These are phyloP conservation scores for Monochamus alternatus DNA, from an alignment of 2,888 invertebrate genomes.

Conservation along the genomic window DNA sequence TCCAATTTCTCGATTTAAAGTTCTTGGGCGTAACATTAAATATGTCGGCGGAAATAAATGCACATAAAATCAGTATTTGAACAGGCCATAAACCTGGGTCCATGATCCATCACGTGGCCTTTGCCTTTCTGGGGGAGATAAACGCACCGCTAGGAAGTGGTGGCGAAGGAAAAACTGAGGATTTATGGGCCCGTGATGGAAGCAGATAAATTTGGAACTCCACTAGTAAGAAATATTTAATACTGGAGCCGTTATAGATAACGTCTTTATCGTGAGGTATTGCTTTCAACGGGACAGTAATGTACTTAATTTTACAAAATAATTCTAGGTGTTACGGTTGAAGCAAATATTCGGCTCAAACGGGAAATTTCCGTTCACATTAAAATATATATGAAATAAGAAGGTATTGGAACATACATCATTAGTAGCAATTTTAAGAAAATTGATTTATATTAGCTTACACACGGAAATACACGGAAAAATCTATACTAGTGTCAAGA, in stretches of 20 bases:
- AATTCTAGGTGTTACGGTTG: too few species aligned
- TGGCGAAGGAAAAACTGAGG: slow-evolving; percentile 35
- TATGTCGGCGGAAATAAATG: slow-evolving; percentile 57
- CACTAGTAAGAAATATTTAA: slow-evolving; percentile 47
- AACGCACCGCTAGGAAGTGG: slow-evolving; percentile 33
- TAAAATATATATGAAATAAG: too few species aligned
- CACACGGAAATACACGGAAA: too few species aligned
- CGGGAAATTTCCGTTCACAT: too few species aligned
- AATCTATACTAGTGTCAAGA: too few species aligned
- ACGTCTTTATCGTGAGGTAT: slow-evolving; percentile 41
- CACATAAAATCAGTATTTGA: slow-evolving; percentile 60
- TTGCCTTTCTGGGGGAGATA: slow-evolving; percentile 45
- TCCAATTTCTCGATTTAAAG: slow-evolving; percentile 27
- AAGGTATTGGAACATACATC: too few species aligned
- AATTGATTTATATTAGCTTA: too few species aligned
- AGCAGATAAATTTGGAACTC: slow-evolving; percentile 43
- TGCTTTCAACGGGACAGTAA: slow-evolving; percentile 37
- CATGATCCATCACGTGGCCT: slow-evolving; percentile 55
- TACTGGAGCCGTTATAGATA: slow-evolving; percentile 44
- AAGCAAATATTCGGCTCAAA: too few species aligned
- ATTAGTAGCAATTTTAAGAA: too few species aligned
- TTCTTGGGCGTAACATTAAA: slow-evolving; percentile 53
- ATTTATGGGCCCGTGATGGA: slow-evolving; percentile 46
- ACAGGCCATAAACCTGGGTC: slow-evolving; percentile 55
- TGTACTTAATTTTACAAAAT: too few species aligned